Percentiles rank a stretch among this genome's conserved stretches.
Evolutionary conservation across 2,797 vertebrate species (phyloP).

Genomic region (Gymnothorax javanicus): DNA sequence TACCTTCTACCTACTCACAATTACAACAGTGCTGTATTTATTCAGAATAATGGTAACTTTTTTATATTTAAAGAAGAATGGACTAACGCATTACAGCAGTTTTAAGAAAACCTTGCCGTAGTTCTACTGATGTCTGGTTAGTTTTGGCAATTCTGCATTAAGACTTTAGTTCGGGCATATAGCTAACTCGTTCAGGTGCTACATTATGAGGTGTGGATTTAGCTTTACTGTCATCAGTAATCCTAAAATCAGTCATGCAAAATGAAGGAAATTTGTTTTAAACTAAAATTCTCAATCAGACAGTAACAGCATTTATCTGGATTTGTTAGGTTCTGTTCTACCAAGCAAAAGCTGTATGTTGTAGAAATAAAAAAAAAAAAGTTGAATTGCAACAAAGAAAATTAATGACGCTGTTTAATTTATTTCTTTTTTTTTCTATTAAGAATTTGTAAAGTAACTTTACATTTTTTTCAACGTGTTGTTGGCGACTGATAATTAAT

Average conservation of each 20-base stretch:
- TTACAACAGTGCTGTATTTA: slow-evolving; percentile 63
- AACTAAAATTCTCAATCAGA: slow-evolving; percentile 76
- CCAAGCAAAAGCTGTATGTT: slow-evolving; percentile 84
- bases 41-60: slow-evolving; percentile 64
- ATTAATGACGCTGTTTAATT: slow-evolving; percentile 95
- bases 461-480: slow-evolving; percentile 99
- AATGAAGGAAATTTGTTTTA: slow-evolving; percentile 82
- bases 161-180: slow-evolving; percentile 32
- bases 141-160: slow-evolving; percentile 42
- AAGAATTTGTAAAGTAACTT: slow-evolving; percentile 99
- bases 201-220: slow-evolving; percentile 90
- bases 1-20: slow-evolving; percentile 33
- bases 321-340: slow-evolving; percentile 90
- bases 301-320: slow-evolving; percentile 95
- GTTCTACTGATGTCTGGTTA: slow-evolving; percentile 69
- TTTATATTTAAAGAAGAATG: slow-evolving; percentile 61
- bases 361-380: slow-evolving; percentile 92
- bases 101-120: slow-evolving; percentile 60
- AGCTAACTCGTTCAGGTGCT: slow-evolving; percentile 88
- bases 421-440: slow-evolving; percentile 99
- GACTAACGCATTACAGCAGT: slow-evolving; percentile 66
- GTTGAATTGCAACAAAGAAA: slow-evolving; percentile 80
- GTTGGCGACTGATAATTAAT: slow-evolving; percentile 98
- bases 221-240: slow-evolving; percentile 89
- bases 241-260: slow-evolving; percentile 91